Evolutionary conservation across 2,113 vertebrate genomes (phyloP), one percentile per base, ranked within the genome.

Genomic region (Sula dactylatra): DNA sequence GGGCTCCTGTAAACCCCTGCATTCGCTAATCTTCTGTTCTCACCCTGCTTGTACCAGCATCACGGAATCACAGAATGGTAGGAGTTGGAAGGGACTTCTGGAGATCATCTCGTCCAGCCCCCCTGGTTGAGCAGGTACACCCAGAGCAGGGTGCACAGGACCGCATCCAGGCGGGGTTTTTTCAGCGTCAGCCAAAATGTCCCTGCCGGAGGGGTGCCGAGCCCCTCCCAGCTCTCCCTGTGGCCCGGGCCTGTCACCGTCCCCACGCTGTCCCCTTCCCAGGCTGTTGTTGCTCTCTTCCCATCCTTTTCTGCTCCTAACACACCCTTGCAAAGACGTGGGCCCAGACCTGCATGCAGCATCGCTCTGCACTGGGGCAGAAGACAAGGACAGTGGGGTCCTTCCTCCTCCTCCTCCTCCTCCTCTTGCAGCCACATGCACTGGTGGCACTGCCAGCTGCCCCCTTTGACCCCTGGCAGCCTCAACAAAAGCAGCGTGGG

Each of bases 361-460:
- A 3, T 25, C 4, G 13, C 49, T 86, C 38, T 1, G 0, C 2
- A 10, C 56, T 42, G 71, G 15, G 25, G 20, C 16, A 50, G 32
- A 49, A 4, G 3, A 9, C 5, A 7, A 16, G 58, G 58, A 3
- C 25, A 21, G 5, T 27, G 67, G 25, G 10, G 6, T 36, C 8
- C 18, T 61, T 78, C 26, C 36, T 55, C 12, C 29, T 36, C 13
- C 21, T 40, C 54, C n/a, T n/a, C n/a, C 42, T 54, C 4, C 19
- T 70, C 50, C 55, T 38, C 11, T 71, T 22, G 29, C 45, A 49
- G 42, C n/a, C 59, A 26, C 5, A 1, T 25, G 45, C 6, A 1
- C 21, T 11, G 26, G 12, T 6, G n/a, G 54, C 4, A 1, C 85
- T 1, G 4, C 66, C 56, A 67, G 42, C 59, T n/a, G 45, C 40